Base-by-base conservation (phyloP, 2,113 vertebrate genomes). In the Tenebrosternarchus preto region DNA sequence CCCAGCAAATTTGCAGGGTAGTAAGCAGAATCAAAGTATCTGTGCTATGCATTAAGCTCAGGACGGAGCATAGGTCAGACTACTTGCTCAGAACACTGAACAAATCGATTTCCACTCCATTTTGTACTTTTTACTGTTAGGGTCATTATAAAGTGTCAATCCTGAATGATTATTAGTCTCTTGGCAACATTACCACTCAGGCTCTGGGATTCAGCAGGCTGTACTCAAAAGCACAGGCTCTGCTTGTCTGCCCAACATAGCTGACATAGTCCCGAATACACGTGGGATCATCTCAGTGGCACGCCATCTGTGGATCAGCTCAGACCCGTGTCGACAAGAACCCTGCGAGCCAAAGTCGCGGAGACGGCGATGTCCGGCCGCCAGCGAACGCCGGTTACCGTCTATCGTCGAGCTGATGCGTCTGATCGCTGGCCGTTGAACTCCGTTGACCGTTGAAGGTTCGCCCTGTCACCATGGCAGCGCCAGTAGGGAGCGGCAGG, bases 141-240 rank as follows among this genome's bases (percentile, higher is more conserved):
- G n/a, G n/a, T n/a, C n/a, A n/a, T 36, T 36, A 36, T 36, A 36
- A 36, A 4, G 33, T 36, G 33, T 36, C 2, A 36, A 36, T 36
- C 6, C 33, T 36, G 33, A 46, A 66, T n/a, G n/a, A n/a, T 66
- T 66, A 66, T 66, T 19, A 77, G 53, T 68, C 43, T 55, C 27
- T 33, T 53, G 61, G 76, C 50, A 36, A 77, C 56, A 11, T n/a
- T 39, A 77, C 67, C 36, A 66, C 15, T 15, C 16, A 20, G 63
- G 63, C 50, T 75, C 59, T 55, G 72, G 66, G 70, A 80, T 66
- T 80, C 67, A 75, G 82, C 73, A 73, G 73, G 77, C 72, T 60
- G 19, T 31, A 64, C 25, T 66, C 46, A 19, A 20, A 59, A 59
- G 73, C 53, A 70, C 70, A 73, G 70, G 67, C 36, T n/a, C 33